Base-by-base conservation (phyloP, 2,113 vertebrate genomes). In the Pteropus alecto region DNA sequence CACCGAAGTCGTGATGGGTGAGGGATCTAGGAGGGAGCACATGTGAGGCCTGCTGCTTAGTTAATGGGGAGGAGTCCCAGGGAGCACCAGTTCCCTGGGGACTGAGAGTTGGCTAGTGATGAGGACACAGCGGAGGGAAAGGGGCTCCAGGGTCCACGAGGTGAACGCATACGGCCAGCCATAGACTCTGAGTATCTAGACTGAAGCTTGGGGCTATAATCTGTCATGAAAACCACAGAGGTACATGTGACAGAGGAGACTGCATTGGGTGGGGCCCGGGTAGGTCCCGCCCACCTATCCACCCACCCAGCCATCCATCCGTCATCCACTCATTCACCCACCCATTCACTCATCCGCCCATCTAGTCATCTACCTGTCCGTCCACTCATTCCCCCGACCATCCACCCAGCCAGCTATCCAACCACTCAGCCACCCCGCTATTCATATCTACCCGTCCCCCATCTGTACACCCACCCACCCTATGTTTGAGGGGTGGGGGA, bases 1-100 rank as follows among this genome's bases (percentile, higher is more conserved):
- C 48, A 1, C 0, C 5, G 48, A 84, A 21, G 6, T n/a, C 38
- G 8, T 7, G 28, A 0, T 7, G 24, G 24, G 43, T 24, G 21
- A 46, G 28, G 28, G 15, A 11, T 24, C 60, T 3, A 35, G 28
- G 16, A 61, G 14, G 10, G 22, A 38, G 16, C 54, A 24, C 26
- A 11, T 6, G 14, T 3, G 73, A 60, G 22, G 22, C 15, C 54
- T 30, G 38, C 48, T 15, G 7, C 33, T 10, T 13, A 41, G 33
- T n/a, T 28, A 10, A 7, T 6, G 13, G 12, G 48, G 13, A 41
- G 24, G 15, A 24, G 38, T 30, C 33, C 30, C 24, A 28, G 41
- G 3, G 18, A 2, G 28, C 16, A 35, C 14, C 71, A 28, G 81
- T 5, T 43, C 35, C 30, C 41, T 61, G 41, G 30, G 78, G 60